These are phyloP conservation scores for Poeciliopsis turneri DNA, from an alignment of 2,797 vertebrate species.

Conservation along the genomic window DNA sequence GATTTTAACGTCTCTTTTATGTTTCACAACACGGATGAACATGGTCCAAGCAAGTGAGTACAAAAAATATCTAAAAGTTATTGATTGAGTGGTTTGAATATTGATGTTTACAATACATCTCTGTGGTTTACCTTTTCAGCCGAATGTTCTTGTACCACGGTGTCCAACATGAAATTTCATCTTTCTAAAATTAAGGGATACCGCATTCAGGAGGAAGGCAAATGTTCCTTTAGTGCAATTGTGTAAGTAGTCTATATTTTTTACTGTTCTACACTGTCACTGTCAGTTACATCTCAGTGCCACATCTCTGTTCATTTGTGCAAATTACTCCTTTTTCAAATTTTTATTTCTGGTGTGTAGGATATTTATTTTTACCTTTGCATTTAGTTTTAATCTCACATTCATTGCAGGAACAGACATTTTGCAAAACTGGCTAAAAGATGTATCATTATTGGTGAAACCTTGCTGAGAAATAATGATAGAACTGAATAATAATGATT, in stretches of 20 bases:
- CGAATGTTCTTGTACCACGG: conserved; percentile 2
- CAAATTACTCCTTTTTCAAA: neutral
- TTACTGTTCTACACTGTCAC: neutral
- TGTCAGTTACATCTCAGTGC: neutral
- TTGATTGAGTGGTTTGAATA: neutral
- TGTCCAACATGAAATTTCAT: fast-evolving
- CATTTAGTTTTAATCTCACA: neutral
- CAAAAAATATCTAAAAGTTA: neutral
- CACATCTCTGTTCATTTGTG: neutral
- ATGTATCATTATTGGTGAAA: neutral
- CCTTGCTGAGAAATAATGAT: neutral
- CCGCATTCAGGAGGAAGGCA: conserved; percentile 21
- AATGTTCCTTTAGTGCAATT: conserved; percentile 51
- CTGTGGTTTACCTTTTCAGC: conserved; percentile 39
- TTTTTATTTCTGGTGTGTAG: neutral
- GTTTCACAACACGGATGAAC: conserved; percentile 38
- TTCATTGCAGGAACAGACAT: neutral
- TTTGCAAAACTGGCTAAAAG: neutral
- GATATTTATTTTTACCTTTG: neutral
- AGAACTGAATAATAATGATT: neutral
- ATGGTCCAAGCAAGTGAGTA: conserved; percentile 59
- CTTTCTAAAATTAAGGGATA: conserved; percentile 4
- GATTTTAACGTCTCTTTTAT: conserved; percentile 43
- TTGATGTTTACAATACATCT: neutral
- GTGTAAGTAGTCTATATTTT: conserved; percentile 55